These are phyloP conservation scores for Littorina saxatilis DNA, from an alignment of 1,140 invertebrate species.

Conservation along the genomic window DNA sequence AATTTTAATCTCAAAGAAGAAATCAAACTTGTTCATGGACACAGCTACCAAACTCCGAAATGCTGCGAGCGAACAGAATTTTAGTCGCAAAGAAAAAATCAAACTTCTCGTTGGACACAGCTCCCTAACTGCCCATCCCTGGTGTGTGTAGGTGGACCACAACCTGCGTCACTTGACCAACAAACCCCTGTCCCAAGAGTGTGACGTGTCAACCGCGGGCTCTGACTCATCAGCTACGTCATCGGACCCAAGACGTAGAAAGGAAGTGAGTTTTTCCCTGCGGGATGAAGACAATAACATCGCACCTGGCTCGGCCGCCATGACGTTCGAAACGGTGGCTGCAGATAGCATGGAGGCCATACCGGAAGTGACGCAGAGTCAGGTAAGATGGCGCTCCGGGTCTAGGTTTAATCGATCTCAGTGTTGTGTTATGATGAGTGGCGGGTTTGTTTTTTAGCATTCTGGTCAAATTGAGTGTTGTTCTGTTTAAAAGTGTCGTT, in stretches of 20 bases:
- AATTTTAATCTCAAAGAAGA: too few relatives aligned
- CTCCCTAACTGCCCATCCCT: too few relatives aligned
- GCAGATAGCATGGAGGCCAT: constrained; percentile 12
- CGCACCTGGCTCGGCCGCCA: constrained; percentile 30
- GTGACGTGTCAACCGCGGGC: not conserved
- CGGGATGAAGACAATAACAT: constrained; percentile 58
- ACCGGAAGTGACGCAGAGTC: constrained; percentile 20
- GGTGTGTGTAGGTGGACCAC: constrained; percentile 41
- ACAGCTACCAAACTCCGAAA: too few relatives aligned
- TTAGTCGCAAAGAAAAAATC: too few relatives aligned
- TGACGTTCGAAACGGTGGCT: constrained; percentile 16
- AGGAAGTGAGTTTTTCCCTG: constrained; percentile 66
- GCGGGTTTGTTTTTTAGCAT: too few relatives aligned
- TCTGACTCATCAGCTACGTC: constrained; percentile 22
- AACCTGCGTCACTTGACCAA: constrained; percentile 19
- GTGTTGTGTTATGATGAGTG: too few relatives aligned
- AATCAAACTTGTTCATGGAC: too few relatives aligned
- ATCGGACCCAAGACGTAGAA: constrained; percentile 28
- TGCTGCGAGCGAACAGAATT: too few relatives aligned
- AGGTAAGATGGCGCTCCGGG: not conserved
- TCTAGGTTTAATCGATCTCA: too few relatives aligned
- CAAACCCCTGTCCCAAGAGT: constrained; percentile 29
- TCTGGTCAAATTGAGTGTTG: too few relatives aligned
- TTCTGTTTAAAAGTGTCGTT: too few relatives aligned
- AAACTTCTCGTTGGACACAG: too few relatives aligned